Conservation (phyloP, 2,113 vertebrate species). For the Cinclus cinclus region DNA sequence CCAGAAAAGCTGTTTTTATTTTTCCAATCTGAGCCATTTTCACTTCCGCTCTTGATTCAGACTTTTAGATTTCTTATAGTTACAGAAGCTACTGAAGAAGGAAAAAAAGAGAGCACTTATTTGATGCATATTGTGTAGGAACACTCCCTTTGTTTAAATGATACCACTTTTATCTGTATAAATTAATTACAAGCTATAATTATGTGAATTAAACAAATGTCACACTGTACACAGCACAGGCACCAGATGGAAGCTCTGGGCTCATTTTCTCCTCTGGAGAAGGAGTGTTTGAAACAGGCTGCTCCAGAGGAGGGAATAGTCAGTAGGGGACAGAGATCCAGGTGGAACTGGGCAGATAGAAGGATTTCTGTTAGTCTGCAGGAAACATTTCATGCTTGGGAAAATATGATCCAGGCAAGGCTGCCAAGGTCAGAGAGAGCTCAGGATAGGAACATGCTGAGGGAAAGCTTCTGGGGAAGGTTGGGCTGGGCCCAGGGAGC, state of each 20-base stretch:
- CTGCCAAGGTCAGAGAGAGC: constrained; percentile 1
- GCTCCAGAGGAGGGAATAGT: background rate
- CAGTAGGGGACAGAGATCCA: background rate
- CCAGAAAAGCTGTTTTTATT: background rate
- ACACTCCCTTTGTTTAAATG: background rate
- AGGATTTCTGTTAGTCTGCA: background rate
- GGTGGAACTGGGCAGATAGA: background rate
- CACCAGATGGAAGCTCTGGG: background rate
- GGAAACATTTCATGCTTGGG: background rate
- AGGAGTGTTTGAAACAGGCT: background rate
- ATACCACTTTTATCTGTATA: background rate
- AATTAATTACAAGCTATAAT: background rate
- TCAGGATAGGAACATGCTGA: background rate
- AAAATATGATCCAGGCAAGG: background rate
- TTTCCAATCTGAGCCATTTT: background rate
- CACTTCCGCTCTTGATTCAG: background rate
- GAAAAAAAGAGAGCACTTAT: background rate
- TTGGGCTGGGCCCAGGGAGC: background rate
- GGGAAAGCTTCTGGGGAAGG: background rate
- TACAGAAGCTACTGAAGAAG: background rate
- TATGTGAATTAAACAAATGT: background rate
- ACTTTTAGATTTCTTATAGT: background rate
- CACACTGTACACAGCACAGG: background rate
- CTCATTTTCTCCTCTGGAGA: background rate
- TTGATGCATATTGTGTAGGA: background rate